Evolutionary conservation across 2,113 vertebrate species (phyloP).

Genomic region (Onychorhynchus coronatus): DNA sequence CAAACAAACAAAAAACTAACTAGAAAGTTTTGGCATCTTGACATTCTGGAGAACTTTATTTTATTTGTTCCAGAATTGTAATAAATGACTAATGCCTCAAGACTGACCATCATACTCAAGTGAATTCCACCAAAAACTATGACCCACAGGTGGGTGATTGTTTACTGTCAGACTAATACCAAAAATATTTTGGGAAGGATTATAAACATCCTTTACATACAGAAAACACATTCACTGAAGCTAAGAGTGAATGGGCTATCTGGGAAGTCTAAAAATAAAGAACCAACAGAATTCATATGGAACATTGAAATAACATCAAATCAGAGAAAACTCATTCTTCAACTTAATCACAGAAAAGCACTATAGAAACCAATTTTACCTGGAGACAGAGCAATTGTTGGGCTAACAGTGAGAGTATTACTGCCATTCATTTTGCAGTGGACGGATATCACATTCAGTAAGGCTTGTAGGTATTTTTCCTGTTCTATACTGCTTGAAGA

Average conservation of each 20-base stretch:
- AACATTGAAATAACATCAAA: neutral
- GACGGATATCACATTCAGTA: slow-evolving; percentile 88
- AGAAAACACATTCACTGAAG: neutral
- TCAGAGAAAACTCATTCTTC: neutral
- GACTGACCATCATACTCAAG: neutral
- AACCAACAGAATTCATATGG: neutral
- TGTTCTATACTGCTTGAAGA: slow-evolving; percentile 97
- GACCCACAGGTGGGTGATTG: neutral
- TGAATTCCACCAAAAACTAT: neutral
- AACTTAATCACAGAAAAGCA: neutral
- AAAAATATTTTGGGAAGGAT: neutral
- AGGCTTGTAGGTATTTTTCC: slow-evolving; percentile 95
- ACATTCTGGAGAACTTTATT: neutral
- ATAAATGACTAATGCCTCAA: neutral
- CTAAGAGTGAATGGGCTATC: neutral
- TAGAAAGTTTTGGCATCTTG: neutral
- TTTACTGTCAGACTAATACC: neutral
- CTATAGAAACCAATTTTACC: slow-evolving; percentile 71
- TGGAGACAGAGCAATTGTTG: slow-evolving; percentile 89
- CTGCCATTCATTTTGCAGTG: slow-evolving; percentile 87
- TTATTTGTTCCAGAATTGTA: neutral
- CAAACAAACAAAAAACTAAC: too few species aligned
- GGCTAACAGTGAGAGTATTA: slow-evolving; percentile 85
- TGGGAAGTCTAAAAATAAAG: neutral
- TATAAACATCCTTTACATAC: neutral